Evolutionary conservation across 2,888 invertebrate genomes (phyloP).

Genomic region (Drosophila acutilabella): DNA sequence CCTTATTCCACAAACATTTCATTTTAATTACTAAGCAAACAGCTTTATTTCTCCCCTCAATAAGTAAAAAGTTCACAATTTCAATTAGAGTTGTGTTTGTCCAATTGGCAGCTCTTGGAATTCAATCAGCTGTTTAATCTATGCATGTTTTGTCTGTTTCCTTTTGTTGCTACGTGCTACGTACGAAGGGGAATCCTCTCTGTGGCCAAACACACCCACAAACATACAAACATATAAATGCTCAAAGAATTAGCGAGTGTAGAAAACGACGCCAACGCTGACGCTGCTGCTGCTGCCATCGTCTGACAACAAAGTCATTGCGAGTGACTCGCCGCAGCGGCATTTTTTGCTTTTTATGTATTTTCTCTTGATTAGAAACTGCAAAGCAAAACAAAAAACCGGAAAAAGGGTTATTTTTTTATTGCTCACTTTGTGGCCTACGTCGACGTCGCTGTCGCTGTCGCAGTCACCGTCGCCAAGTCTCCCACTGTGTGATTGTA

Average conservation of each 20-base stretch:
- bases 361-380: conserved; percentile 79
- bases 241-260: conserved; percentile 48
- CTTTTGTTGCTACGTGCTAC: conserved; percentile 10
- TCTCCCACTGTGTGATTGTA: conserved; percentile 45
- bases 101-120: conserved; percentile 9
- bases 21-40: background rate
- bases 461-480: conserved; percentile 48
- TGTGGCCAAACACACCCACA: background rate
- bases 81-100: conserved; percentile 4
- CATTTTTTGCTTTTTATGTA: conserved; percentile 62
- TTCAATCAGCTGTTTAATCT: conserved; percentile 1
- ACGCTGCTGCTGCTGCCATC: conserved; percentile 4
- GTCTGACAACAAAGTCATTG: conserved; percentile 44
- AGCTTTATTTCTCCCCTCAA: background rate
- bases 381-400: conserved; percentile 81
- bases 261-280: conserved; percentile 8
- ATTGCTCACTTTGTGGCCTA: conserved; percentile 64
- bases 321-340: conserved; percentile 51
- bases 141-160: conserved; percentile 3
- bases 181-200: conserved; percentile 17
- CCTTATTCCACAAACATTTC: background rate
- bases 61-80: no score
- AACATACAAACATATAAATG: conserved; percentile 18
- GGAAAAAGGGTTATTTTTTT: conserved; percentile 81
- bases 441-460: conserved; percentile 23